Evolutionary conservation across 2,888 invertebrate species (phyloP).

Genomic region (Platycnemis pennipes): DNA sequence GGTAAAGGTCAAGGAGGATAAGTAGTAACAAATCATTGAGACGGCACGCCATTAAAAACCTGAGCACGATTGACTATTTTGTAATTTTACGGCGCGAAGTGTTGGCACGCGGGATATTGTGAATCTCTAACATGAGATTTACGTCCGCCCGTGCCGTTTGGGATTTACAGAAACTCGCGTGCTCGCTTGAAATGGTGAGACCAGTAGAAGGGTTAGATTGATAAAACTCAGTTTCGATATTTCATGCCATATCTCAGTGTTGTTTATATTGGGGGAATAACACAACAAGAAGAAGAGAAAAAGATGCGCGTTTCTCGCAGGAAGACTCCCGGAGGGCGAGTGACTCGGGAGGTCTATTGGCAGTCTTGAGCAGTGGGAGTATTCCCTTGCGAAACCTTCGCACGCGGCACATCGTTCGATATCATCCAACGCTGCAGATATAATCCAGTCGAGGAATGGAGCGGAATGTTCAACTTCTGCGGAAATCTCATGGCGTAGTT

Average conservation of each 20-base stretch:
- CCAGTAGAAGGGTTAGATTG: neutral
- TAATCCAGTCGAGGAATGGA: neutral
- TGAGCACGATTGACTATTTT: neutral
- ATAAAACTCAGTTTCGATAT: neutral
- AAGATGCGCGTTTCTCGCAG: neutral
- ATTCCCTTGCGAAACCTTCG: neutral
- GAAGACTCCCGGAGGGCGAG: neutral
- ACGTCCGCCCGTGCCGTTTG: neutral
- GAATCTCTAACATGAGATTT: neutral
- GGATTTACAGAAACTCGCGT: neutral
- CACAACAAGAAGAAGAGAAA: neutral
- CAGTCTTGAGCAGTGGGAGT: neutral
- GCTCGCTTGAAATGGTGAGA: neutral
- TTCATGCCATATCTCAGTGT: neutral
- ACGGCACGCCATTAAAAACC: neutral
- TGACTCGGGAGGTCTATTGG: neutral
- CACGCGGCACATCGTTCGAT: neutral
- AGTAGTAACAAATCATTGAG: neutral
- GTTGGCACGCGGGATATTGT: neutral
- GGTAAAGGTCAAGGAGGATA: neutral
- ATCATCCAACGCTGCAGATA: constrained; percentile 2
- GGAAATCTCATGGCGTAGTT: neutral
- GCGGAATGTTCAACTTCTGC: neutral
- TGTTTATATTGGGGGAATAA: neutral
- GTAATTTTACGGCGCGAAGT: constrained; percentile 23